Base-by-base conservation (phyloP, 2,113 vertebrate genomes). In the Corvus cornix region DNA sequence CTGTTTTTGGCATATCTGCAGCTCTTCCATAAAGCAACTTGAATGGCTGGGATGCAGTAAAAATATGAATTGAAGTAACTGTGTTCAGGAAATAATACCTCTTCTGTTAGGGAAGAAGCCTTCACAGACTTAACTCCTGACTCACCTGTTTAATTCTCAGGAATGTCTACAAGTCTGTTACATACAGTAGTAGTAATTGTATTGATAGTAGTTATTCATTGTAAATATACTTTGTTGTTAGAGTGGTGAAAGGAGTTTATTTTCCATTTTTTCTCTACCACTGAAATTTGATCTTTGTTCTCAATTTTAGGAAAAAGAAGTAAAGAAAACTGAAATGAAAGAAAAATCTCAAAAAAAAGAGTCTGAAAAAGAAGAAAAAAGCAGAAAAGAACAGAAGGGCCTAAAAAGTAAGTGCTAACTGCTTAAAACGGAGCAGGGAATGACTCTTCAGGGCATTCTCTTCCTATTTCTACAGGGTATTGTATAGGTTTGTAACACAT, bases 281-380 rank as follows among this genome's bases (percentile, higher is more conserved):
- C 44, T 76, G 59, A 58, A 88, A 46, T 87, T 91, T 87, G 48
- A 51, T 88, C 26, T 93, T 52, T 97, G 53, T 62, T 35, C 63
- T 97, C 31, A 95, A 11, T 75, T 95, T 35, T 46, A 98, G 95
- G 98, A 98, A 66, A 99, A 98, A 94, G 97, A 98, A 84, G 96
- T 97, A 48, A 99, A 98, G 97, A 98, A 98, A 97, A 69, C 63
- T 23, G 99, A 99, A 96, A 56, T 91, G 84, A 99, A 99, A 98
- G 99, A 99, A 70, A 98, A 99, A 93, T 92, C 96, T 24, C 98
- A 93, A 60, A 99, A 98, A 96, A 99, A 96, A 59, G 99, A 99
- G 16, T 48, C 92, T 8, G 98, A 99, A 80, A 99, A 98, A 95
- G 97, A 98, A 33, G 99, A 99, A 78, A 98, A 97, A 92, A 79